phyloP scores from a whole-genome alignment of 2,113 vertebrate genomes.

The Microcebus murinus region DNA sequence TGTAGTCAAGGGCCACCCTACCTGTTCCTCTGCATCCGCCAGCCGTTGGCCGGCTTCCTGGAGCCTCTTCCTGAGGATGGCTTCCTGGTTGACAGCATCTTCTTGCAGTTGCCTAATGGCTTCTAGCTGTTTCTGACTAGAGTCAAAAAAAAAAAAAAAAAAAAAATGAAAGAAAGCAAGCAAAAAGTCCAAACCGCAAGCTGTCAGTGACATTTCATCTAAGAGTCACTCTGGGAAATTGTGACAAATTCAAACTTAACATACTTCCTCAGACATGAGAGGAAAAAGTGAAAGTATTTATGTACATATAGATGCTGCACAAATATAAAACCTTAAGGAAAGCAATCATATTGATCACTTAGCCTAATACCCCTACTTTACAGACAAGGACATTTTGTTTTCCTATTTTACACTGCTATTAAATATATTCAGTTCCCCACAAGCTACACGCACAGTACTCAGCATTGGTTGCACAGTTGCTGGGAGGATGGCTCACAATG shows the following conservation, averaged over 20 bases:
- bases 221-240: conserved; percentile 3
- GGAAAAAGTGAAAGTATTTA: conserved; percentile 51
- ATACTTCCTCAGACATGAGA: conserved; percentile 47
- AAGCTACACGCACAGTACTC: not conserved
- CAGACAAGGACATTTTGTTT: not conserved
- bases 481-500: not conserved
- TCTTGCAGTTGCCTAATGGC: conserved; percentile 70
- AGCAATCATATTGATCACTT: not conserved
- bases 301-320: not conserved
- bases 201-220: conserved; percentile 57
- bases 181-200: conserved; percentile 75
- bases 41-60: conserved; percentile 50
- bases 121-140: conserved; percentile 77
- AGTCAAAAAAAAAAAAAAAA: not conserved
- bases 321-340: not conserved
- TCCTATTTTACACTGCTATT: not conserved
- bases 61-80: conserved; percentile 53
- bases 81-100: conserved; percentile 70
- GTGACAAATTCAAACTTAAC: conserved; percentile 34
- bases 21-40: conserved; percentile 54
- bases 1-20: conserved; percentile 16
- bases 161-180: not conserved
- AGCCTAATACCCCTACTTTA: not conserved
- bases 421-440: not conserved
- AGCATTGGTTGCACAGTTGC: not conserved